phyloP scores from a whole-genome alignment of 23 tunicate genomes.

The Diplosoma virens region DNA sequence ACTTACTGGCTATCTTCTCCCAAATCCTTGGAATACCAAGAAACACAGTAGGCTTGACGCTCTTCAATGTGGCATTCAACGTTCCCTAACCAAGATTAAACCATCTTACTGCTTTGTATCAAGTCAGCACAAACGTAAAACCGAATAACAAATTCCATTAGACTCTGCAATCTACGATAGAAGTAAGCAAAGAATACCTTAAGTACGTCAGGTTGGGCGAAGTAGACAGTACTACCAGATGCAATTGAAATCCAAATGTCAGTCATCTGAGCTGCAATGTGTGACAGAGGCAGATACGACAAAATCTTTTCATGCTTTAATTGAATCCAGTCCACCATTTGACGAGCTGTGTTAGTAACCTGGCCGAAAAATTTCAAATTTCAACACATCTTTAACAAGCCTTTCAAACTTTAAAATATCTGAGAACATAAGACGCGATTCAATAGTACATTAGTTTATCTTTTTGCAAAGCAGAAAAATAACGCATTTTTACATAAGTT shows the following conservation, averaged over 20 bases:
- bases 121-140: too few species aligned
- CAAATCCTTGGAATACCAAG: constrained; percentile 57
- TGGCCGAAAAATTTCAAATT: constrained; percentile 9
- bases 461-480: too few species aligned
- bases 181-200: constrained; percentile 14
- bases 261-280: constrained; percentile 44
- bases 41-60: constrained; percentile 37
- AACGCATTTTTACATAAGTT: too few species aligned
- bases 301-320: constrained; percentile 28
- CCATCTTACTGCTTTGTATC: too few species aligned
- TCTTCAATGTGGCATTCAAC: constrained; percentile 24
- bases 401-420: too few species aligned
- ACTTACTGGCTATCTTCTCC: constrained; percentile 42
- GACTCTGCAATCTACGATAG: background rate
- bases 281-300: constrained; percentile 61
- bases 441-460: too few species aligned
- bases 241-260: constrained; percentile 39
- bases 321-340: constrained; percentile 5
- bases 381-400: too few species aligned
- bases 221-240: constrained; percentile 43
- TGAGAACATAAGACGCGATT: too few species aligned
- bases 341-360: constrained; percentile 47
- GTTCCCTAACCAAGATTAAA: too few species aligned
- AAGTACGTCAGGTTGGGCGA: constrained; percentile 39
- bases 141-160: background rate